These are phyloP conservation scores for Falco cherrug DNA, from an alignment of 2,797 vertebrate species.

Conservation along the genomic window DNA sequence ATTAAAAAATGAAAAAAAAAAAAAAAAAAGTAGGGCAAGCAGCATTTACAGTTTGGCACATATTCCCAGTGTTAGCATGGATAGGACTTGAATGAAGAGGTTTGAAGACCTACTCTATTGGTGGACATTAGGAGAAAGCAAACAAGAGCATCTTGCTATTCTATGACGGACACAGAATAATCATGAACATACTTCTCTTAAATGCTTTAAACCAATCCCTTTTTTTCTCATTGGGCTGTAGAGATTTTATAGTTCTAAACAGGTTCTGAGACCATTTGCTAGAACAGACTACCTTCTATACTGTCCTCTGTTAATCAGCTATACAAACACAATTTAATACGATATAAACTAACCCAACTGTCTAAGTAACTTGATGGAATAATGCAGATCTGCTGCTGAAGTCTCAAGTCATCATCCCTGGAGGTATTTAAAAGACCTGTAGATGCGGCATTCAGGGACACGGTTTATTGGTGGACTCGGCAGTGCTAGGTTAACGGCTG, in stretches of 20 bases:
- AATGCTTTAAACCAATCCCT: background rate
- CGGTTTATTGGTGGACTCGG: too few species aligned
- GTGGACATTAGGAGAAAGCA: background rate
- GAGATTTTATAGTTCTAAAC: background rate
- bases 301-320: background rate
- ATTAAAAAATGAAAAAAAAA: background rate
- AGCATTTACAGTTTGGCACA: background rate
- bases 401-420: background rate
- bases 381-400: background rate
- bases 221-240: background rate
- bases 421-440: too few species aligned
- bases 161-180: background rate
- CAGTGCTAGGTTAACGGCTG: too few species aligned
- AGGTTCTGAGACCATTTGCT: background rate
- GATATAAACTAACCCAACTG: background rate
- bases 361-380: background rate
- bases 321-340: background rate
- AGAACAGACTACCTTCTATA: background rate
- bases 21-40: background rate
- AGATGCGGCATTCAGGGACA: too few species aligned
- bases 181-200: background rate
- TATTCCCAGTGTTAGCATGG: rapidly evolving
- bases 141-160: background rate
- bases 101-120: background rate
- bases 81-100: background rate